Conservation (phyloP, 2,113 vertebrate genomes). For the Brachypteracias leptosomus region DNA sequence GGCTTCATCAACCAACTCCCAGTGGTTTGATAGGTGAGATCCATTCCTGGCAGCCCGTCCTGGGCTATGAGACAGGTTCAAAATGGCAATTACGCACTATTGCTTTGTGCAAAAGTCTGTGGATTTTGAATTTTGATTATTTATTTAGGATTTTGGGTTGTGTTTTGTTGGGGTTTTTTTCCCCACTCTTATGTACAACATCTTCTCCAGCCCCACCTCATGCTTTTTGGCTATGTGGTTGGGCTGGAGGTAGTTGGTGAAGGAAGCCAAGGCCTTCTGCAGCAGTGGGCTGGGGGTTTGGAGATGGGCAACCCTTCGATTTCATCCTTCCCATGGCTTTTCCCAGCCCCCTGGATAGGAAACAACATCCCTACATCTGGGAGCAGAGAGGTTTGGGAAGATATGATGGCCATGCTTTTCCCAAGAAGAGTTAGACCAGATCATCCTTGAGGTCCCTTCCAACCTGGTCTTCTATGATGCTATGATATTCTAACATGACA, state of each 20-base stretch:
- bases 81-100: slow-evolving; percentile 42
- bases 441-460: neutral
- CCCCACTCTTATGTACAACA: rapidly evolving
- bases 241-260: neutral
- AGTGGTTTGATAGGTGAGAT: neutral
- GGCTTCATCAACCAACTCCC: neutral
- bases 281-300: neutral
- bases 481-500: neutral
- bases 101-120: slow-evolving; percentile 8
- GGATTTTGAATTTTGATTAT: neutral
- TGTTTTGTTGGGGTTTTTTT: neutral
- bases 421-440: neutral
- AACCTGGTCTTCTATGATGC: neutral
- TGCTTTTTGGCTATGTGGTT: rapidly evolving
- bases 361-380: neutral
- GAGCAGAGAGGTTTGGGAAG: neutral
- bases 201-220: neutral
- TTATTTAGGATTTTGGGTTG: neutral
- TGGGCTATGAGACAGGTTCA: neutral
- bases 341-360: neutral
- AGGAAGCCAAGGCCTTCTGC: neutral
- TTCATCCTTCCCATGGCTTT: neutral
- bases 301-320: neutral
- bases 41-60: neutral
- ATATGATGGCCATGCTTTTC: neutral